Percentiles rank a stretch among this genome's conserved stretches.
phyloP scores from a whole-genome alignment of 1,140 invertebrate genomes.

The Coelopa frigida region DNA sequence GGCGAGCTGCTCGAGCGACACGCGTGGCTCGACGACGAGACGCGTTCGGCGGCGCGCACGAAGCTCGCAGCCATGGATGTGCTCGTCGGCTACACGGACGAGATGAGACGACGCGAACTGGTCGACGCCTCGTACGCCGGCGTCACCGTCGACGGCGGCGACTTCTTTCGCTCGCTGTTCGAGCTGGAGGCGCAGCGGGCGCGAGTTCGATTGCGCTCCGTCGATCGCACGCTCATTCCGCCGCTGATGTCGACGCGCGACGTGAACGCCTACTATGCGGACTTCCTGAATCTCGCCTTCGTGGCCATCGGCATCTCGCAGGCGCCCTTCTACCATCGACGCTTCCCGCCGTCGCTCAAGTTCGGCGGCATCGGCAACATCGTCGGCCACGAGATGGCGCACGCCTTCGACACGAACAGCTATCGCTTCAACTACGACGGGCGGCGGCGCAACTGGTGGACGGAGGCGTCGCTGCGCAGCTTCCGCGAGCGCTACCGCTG shows the following conservation, averaged over 20 bases:
- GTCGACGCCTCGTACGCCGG: constrained; percentile 24
- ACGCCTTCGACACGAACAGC: constrained; percentile 59
- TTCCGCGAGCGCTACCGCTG: constrained; percentile 71
- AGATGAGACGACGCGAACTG: constrained; percentile 25
- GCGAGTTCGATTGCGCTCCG: constrained; percentile 20
- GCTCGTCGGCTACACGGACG: constrained; percentile 34
- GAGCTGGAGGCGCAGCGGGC: constrained; percentile 25
- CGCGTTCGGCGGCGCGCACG: constrained; percentile 27
- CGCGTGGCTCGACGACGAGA: constrained; percentile 35
- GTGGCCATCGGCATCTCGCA: constrained; percentile 43
- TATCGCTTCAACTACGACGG: constrained; percentile 72
- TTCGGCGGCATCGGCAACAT: constrained; percentile 61
- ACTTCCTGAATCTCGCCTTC: constrained; percentile 34
- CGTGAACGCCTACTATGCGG: constrained; percentile 39
- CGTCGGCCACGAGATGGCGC: constrained; percentile 64
- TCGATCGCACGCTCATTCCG: constrained; percentile 32
- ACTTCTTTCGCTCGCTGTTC: constrained; percentile 28
- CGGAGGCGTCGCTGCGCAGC: constrained; percentile 53
- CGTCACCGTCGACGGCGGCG: constrained; percentile 17
- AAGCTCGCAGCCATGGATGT: constrained; percentile 35
- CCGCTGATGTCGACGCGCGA: constrained; percentile 28
- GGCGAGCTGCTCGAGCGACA: constrained; percentile 30
- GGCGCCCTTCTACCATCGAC: constrained; percentile 30
- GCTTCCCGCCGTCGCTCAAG: constrained; percentile 32
- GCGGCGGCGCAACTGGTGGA: constrained; percentile 78